Evolutionary conservation across 2,888 invertebrate genomes (phyloP), one percentile per base, ranked within the genome.

Genomic region (Didymodactylos carnosus): DNA sequence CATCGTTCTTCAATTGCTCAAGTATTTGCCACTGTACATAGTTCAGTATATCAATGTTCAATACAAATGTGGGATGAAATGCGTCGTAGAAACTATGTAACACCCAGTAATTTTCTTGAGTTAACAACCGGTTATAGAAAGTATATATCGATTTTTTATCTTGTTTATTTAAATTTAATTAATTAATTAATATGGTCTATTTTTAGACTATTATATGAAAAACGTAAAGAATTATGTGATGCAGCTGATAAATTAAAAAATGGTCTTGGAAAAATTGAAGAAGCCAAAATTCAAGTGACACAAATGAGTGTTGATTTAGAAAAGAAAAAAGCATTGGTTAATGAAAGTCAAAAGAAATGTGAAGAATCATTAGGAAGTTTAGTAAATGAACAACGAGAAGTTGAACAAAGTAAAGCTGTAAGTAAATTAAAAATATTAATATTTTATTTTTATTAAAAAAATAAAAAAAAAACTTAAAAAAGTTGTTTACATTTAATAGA

Each of bases 21-120:
- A 76, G 89, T 88, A 72, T 92, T 92, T 86, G 88, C 91, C 0
- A 85, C 88, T 39, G 89, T 92, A 79, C 92, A 92, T 82, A 88
- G 88, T 49, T 90, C 90, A 0, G 92, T 92, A n/a, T 86, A 88
- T 0, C 86, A 87, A 76, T 88, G 87, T 82, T 91, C 90, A 0
- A 84, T 84, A 29, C 84, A 85, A 79, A 92, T 92, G 92, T 86
- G 87, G 78, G 79, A 83, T 13, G 90, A 92, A 84, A 88, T 91
- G 86, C 88, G 89, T 75, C 84, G 92, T 16, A 87, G 88, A 80
- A 91, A 90, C 83, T 92, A 92, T 82, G 91, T 92, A 69, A 92
- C 92, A 0, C 91, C 92, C 0, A 90, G 90, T 39, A 92, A 91
- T 83, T 92, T 91, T 79, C 85, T 92, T 75, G 91, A 92, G 80